Base-by-base conservation (phyloP, 2,888 invertebrate species). In the Ophraella communa region DNA sequence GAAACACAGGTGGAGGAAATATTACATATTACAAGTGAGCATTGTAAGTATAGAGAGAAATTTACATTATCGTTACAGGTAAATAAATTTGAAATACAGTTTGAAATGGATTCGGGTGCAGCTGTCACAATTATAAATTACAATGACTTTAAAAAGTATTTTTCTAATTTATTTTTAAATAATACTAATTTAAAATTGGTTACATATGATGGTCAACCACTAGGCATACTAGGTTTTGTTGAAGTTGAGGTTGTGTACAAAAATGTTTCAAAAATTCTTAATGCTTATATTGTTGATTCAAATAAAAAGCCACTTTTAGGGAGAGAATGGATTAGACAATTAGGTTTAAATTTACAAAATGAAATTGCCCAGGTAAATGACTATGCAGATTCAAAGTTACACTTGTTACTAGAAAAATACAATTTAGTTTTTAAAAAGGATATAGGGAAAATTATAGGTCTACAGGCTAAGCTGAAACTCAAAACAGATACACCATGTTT, bases 241-340 rank as follows among this genome's bases (percentile, higher is more conserved):
- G 33, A 33, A 11, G 33, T n/a, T 33, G 11, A 11, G 33, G 33
- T 33, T 33, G 33, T 33, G 7, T 11, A 33, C 33, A 33, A 33
- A 11, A 33, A 33, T 47, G 30, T 47, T 45, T 20, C n/a, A n/a
- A n/a, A 57, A 54, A 39, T 33, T 44, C 14, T 58, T 11, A 49
- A 57, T 10, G 21, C 14, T 20, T 47, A 47, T 47, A 20, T 47
- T n/a, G 45, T 47, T 11, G 45, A 47, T 52, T 52, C 66, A 42
- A 62, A 67, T 20, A 70, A 69, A 23, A 63, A 69, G 45, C 72
- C 70, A 33, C 60, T 75, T n/a, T 64, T 73, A 20, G 74, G 73
- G 23, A 65, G 72, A 27, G 33, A 33, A 11, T 33, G 33, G 33
- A 33, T 33, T 33, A 33, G 33, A 10, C 11, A 33, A 33, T 33